These are phyloP conservation scores for Drosophila pseudoananassae DNA, from an alignment of 1,140 invertebrate genomes.

Conservation along the genomic window DNA sequence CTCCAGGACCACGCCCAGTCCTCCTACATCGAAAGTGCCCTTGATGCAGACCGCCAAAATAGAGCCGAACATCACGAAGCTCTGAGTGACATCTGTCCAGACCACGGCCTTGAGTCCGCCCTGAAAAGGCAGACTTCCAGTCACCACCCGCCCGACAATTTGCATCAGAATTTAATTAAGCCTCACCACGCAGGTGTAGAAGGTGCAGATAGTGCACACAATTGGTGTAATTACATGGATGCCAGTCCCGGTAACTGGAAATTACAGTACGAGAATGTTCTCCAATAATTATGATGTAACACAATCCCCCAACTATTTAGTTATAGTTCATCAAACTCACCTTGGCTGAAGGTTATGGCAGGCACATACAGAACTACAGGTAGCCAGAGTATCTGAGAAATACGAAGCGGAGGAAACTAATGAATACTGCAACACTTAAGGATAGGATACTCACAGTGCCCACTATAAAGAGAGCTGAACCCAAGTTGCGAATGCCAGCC, in stretches of 20 bases:
- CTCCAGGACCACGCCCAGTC: constrained; percentile 89
- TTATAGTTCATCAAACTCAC: constrained; percentile 74
- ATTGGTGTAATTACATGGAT: constrained; percentile 92
- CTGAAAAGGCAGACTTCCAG: constrained; percentile 84
- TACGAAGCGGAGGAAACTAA: not conserved
- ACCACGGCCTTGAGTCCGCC: constrained; percentile 97
- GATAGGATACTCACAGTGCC: constrained; percentile 86
- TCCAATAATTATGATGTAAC: too few relatives aligned
- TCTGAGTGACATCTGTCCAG: constrained; percentile 96
- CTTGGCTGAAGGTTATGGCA: constrained; percentile 91
- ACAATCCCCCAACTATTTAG: too few relatives aligned
- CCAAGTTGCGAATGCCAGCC: constrained; percentile 89
- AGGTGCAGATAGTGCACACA: constrained; percentile 94
- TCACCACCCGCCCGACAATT: not conserved
- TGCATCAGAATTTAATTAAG: constrained; percentile 42
- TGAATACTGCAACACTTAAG: not conserved
- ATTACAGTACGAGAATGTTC: not conserved
- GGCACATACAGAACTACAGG: constrained; percentile 93
- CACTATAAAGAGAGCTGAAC: constrained; percentile 89
- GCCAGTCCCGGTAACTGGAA: constrained; percentile 93
- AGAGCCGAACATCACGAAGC: constrained; percentile 92
- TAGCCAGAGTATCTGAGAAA: constrained; percentile 85
- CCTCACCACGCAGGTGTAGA: constrained; percentile 95
- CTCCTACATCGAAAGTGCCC: constrained; percentile 92
- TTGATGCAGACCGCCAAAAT: constrained; percentile 92